Evolutionary conservation across 2,113 vertebrate species (phyloP).

Genomic region (Aspiorhynchus laticeps): DNA sequence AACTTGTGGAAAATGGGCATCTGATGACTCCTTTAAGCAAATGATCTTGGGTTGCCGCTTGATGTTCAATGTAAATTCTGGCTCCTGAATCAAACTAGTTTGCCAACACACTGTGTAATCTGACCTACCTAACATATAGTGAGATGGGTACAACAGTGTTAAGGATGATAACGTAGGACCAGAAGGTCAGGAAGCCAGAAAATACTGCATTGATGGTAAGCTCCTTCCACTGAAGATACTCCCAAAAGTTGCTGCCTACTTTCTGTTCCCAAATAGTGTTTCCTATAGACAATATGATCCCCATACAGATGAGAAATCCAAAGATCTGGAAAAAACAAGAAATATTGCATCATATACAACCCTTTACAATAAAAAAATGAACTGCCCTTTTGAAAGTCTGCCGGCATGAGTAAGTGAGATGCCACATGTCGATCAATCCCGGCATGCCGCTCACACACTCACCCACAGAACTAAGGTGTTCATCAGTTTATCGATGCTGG

Average conservation of each 20-base stretch:
- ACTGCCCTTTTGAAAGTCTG: slow-evolving; percentile 27
- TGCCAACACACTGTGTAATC: not conserved
- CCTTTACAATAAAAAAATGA: not conserved
- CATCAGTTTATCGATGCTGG: slow-evolving; percentile 81
- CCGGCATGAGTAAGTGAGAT: slow-evolving; percentile 40
- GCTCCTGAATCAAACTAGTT: not conserved
- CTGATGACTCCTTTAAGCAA: not conserved
- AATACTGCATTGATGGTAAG: slow-evolving; percentile 66
- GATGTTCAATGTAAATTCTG: not conserved
- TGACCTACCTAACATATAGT: slow-evolving; percentile 80
- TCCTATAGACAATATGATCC: slow-evolving; percentile 76
- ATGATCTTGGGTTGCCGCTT: not conserved
- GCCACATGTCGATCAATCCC: slow-evolving; percentile 28
- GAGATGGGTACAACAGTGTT: slow-evolving; percentile 83
- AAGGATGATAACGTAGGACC: slow-evolving; percentile 82
- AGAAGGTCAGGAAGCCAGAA: slow-evolving; percentile 81
- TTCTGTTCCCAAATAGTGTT: slow-evolving; percentile 79
- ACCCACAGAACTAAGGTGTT: slow-evolving; percentile 82
- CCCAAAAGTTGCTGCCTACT: slow-evolving; percentile 70
- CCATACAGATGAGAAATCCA: slow-evolving; percentile 79
- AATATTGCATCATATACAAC: not conserved
- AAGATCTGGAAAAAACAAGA: slow-evolving; percentile 74
- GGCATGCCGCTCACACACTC: slow-evolving; percentile 58
- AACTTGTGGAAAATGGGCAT: too few species aligned
- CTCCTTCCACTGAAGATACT: slow-evolving; percentile 70